These are phyloP conservation scores for Druceiella hillmani DNA, from an alignment of 2,888 invertebrate genomes.

Conservation along the genomic window DNA sequence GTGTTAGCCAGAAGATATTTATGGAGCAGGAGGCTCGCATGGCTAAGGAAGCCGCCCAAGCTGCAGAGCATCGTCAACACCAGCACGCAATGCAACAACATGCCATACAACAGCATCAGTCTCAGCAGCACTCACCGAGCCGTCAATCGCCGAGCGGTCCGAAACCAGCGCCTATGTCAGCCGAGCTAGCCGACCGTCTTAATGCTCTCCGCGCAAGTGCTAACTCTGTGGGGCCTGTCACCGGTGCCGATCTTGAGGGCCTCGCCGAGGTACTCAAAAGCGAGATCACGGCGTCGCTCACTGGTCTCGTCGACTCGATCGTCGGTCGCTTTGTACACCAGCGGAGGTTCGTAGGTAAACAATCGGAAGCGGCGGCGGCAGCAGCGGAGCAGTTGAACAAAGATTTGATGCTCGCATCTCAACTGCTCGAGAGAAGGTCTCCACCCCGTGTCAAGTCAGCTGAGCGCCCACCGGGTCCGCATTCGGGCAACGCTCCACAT, in stretches of 20 bases:
- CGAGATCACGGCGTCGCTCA: conserved; percentile 80
- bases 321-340: conserved; percentile 81
- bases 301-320: conserved; percentile 82
- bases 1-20: conserved; percentile 71
- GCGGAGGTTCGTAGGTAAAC: conserved; percentile 68
- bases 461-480: conserved; percentile 52
- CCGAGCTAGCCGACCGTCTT: conserved; percentile 72
- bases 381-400: conserved; percentile 83
- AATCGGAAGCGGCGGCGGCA: conserved; percentile 71
- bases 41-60: conserved; percentile 59
- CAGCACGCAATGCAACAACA: conserved; percentile 52
- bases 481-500: conserved; percentile 40
- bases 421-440: conserved; percentile 78
- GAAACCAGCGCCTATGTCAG: conserved; percentile 47
- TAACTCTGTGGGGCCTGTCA: conserved; percentile 60
- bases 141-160: conserved; percentile 44
- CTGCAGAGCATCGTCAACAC: conserved; percentile 40
- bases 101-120: conserved; percentile 51
- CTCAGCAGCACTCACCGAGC: conserved; percentile 53
- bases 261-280: conserved; percentile 88
- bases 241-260: conserved; percentile 78
- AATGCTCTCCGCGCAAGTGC: conserved; percentile 69
- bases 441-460: conserved; percentile 67
- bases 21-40: conserved; percentile 74
- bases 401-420: conserved; percentile 75